phyloP scores from a whole-genome alignment of 2,888 invertebrate species.

The Eupithecia tripunctaria region DNA sequence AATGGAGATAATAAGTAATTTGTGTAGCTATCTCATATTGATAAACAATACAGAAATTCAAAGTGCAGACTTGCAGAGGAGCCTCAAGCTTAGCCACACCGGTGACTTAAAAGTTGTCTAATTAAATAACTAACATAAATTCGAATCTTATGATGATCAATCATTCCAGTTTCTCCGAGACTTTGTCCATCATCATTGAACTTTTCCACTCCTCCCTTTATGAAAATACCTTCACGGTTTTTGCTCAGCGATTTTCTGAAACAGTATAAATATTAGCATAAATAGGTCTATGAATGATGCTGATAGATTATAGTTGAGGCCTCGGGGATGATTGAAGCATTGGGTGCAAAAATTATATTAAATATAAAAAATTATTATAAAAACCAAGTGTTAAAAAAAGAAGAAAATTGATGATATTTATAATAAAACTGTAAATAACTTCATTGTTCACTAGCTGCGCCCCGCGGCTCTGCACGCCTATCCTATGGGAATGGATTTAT shows the following conservation, averaged over 20 bases:
- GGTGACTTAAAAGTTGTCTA: not conserved
- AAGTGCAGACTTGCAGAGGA: not conserved
- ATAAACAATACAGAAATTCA: not conserved
- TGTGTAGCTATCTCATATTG: not conserved
- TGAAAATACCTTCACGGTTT: constrained; percentile 59
- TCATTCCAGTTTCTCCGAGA: constrained; percentile 44
- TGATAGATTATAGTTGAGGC: no score
- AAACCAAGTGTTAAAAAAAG: no score
- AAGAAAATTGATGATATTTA: no score
- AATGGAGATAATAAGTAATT: not conserved
- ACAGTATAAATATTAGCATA: constrained; percentile 17
- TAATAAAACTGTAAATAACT: no score
- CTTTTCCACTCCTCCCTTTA: constrained; percentile 54
- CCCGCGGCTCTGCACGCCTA: no score
- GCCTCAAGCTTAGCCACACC: not conserved
- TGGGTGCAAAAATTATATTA: no score
- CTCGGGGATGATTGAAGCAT: no score
- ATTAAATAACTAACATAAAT: constrained; percentile 54
- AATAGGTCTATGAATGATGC: no score
- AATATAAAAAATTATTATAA: no score
- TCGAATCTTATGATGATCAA: constrained; percentile 57
- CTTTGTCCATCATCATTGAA: constrained; percentile 38
- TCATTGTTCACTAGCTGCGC: no score
- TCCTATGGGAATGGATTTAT: no score
- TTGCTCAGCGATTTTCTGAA: constrained; percentile 54